Evolutionary conservation across 2,113 vertebrate genomes (phyloP).

Genomic region (Microtus richardsoni): DNA sequence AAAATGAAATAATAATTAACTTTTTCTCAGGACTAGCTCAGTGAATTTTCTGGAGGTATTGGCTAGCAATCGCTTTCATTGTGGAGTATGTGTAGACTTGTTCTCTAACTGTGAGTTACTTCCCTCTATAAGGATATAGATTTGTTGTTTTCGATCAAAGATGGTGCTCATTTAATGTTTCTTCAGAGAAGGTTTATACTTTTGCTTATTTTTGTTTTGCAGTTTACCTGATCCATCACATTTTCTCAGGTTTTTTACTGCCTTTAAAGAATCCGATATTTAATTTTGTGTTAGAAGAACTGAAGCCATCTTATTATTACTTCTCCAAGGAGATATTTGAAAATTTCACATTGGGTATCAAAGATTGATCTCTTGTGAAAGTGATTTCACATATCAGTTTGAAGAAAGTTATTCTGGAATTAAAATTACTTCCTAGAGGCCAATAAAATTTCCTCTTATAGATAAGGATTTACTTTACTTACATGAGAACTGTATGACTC

Average conservation of each 20-base stretch:
- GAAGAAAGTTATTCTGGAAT: constrained; percentile 44
- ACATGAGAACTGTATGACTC: neutral
- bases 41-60: neutral
- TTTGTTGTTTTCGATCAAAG: neutral
- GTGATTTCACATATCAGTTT: neutral
- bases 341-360: constrained; percentile 20
- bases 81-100: neutral
- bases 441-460: neutral
- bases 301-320: constrained; percentile 55
- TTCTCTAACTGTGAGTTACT: neutral
- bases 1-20: neutral
- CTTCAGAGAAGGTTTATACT: neutral
- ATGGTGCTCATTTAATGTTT: neutral
- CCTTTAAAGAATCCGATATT: constrained; percentile 59
- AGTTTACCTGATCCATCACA: constrained; percentile 55
- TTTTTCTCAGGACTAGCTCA: neutral
- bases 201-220: neutral
- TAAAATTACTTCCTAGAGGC: constrained; percentile 11
- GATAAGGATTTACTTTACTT: neutral
- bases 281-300: constrained; percentile 56
- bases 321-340: constrained; percentile 55
- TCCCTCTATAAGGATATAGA: constrained; percentile 9
- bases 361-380: constrained; percentile 42
- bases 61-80: neutral
- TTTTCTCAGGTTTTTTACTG: constrained; percentile 48